These are phyloP conservation scores for Pissodes strobi DNA, from an alignment of 1,140 invertebrate species.

Conservation along the genomic window DNA sequence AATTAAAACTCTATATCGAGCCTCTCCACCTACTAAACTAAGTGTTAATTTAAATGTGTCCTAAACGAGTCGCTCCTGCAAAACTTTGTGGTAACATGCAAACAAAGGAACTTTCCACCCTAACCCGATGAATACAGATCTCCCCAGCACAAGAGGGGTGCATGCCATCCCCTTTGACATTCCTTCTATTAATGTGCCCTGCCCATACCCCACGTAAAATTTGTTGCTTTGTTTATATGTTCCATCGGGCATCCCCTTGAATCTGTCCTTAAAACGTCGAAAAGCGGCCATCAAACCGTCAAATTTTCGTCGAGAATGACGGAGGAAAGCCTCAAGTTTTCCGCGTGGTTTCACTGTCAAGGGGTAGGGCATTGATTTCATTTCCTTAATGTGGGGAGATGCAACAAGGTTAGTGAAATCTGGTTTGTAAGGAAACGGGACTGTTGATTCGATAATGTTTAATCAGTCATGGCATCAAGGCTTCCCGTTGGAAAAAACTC, in stretches of 20 bases:
- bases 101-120: conserved; percentile 30
- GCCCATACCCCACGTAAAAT: conserved; percentile 19
- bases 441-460: conserved; percentile 13
- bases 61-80: conserved; percentile 24
- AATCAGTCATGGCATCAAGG: too few species aligned
- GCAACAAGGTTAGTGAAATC: conserved; percentile 8
- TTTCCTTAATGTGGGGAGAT: conserved; percentile 9
- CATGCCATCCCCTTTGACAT: conserved; percentile 29
- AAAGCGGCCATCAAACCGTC: conserved; percentile 19
- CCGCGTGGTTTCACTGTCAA: conserved; percentile 19
- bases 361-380: conserved; percentile 23
- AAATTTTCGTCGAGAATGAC: conserved; percentile 12
- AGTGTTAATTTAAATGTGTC: conserved; percentile 16
- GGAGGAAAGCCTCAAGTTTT: conserved; percentile 18
- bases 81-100: conserved; percentile 27
- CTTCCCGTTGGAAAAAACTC: too few species aligned
- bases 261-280: background rate
- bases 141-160: conserved; percentile 1
- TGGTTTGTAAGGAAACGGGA: conserved; percentile 4
- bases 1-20: conserved; percentile 1
- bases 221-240: conserved; percentile 26
- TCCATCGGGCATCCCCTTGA: conserved; percentile 3
- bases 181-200: conserved; percentile 28
- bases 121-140: conserved; percentile 28
- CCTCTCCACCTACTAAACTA: conserved; percentile 1